These are phyloP conservation scores for Erannis defoliaria DNA, from an alignment of 2,888 invertebrate species.

Conservation along the genomic window DNA sequence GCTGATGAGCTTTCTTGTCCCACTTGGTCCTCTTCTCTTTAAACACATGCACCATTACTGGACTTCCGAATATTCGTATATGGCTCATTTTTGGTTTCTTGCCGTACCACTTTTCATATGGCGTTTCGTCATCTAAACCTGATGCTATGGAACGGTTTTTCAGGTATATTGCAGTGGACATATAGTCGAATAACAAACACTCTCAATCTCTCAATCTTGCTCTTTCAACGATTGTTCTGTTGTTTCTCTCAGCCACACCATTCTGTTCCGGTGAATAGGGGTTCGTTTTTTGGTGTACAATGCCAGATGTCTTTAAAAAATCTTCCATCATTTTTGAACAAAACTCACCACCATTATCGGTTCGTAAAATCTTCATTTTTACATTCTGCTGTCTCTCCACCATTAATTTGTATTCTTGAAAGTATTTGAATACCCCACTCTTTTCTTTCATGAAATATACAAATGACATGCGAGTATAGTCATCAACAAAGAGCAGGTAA, in stretches of 20 bases:
- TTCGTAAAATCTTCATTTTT: slow-evolving; percentile 40
- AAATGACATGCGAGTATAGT: slow-evolving; percentile 38
- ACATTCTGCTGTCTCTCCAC: slow-evolving; percentile 37
- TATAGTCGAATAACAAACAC: not conserved
- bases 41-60: slow-evolving; percentile 34
- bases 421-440: slow-evolving; percentile 37
- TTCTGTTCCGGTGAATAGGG: slow-evolving; percentile 10
- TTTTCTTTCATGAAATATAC: slow-evolving; percentile 29
- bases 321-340: slow-evolving; percentile 21
- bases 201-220: not conserved
- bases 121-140: slow-evolving; percentile 27
- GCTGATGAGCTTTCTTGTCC: slow-evolving; percentile 32
- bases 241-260: not conserved
- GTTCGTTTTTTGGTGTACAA: slow-evolving; percentile 40
- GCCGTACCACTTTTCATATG: slow-evolving; percentile 40
- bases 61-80: slow-evolving; percentile 38
- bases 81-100: slow-evolving; percentile 37
- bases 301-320: too few relatives aligned
- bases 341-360: slow-evolving; percentile 31
- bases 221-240: not conserved
- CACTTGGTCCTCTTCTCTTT: too few relatives aligned
- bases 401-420: slow-evolving; percentile 37
- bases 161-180: not conserved
- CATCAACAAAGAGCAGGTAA: slow-evolving; percentile 44
- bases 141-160: too few relatives aligned